These are phyloP conservation scores for Drosophila murphyi DNA, from an alignment of 1,140 invertebrate species.

Conservation along the genomic window DNA sequence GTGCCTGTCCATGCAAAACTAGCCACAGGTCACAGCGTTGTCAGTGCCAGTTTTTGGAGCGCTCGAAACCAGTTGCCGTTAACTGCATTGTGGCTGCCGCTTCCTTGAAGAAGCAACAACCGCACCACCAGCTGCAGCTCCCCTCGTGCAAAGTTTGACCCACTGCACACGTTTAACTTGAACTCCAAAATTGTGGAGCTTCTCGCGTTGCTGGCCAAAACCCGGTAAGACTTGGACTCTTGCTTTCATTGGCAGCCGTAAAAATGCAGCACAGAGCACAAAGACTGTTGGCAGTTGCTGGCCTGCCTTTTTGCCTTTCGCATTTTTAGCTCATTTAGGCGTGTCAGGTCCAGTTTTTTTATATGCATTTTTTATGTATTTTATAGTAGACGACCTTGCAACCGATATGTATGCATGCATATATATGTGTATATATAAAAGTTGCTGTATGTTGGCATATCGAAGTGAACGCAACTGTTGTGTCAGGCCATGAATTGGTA, in stretches of 20 bases:
- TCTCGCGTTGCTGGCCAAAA: conserved; percentile 34
- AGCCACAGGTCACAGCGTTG: conserved; percentile 70
- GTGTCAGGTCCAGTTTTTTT: conserved; percentile 73
- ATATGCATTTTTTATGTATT: conserved; percentile 34
- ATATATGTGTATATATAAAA: conserved; percentile 23
- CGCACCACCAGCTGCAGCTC: conserved; percentile 13
- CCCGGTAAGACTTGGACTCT: conserved; percentile 62
- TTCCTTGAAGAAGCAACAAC: conserved; percentile 70
- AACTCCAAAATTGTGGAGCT: conserved; percentile 66
- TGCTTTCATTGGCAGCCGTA: conserved; percentile 67
- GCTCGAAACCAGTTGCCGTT: conserved; percentile 74
- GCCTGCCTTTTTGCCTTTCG: conserved; percentile 62
- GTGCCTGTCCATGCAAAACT: conserved; percentile 42
- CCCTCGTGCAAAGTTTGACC: conserved; percentile 68
- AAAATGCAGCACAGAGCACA: conserved; percentile 37
- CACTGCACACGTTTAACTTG: conserved; percentile 82
- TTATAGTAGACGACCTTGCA: conserved; percentile 80
- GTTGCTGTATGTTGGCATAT: conserved; percentile 53
- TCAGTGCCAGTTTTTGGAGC: conserved; percentile 43
- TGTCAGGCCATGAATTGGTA: conserved; percentile 59
- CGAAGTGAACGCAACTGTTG: conserved; percentile 69
- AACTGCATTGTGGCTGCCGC: conserved; percentile 63
- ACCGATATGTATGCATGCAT: conserved; percentile 58
- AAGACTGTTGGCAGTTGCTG: conserved; percentile 20
- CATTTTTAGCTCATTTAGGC: conserved; percentile 80